Conservation (phyloP, 2,797 vertebrate genomes). For the Mustela erminea region DNA sequence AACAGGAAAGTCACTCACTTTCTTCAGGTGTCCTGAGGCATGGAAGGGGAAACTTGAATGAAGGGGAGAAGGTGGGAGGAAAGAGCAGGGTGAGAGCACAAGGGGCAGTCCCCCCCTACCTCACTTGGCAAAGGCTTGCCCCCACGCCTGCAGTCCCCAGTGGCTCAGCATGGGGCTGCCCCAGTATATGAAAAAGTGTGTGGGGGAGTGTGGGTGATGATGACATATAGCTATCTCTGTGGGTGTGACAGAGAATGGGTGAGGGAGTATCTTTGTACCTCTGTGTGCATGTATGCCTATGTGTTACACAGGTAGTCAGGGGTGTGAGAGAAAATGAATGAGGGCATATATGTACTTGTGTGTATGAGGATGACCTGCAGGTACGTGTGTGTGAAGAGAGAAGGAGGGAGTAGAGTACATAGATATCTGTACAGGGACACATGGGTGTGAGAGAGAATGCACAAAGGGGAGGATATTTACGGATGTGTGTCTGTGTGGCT, state of each 20-base stretch:
- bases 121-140: neutral
- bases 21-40: conserved; percentile 2
- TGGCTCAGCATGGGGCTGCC: neutral
- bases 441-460: neutral
- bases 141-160: neutral
- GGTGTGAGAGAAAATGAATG: neutral
- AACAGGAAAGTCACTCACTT: conserved; percentile 51
- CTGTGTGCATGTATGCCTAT: neutral
- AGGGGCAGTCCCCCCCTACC: too few relatives aligned
- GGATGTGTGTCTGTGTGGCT: neutral
- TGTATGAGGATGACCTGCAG: neutral
- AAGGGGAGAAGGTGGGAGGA: neutral
- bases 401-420: too few relatives aligned
- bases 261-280: neutral
- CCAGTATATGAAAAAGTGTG: neutral
- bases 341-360: neutral
- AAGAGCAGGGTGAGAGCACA: neutral
- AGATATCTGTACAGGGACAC: neutral
- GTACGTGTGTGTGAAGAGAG: neutral
- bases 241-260: neutral
- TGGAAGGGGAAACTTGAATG: neutral
- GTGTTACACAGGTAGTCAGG: neutral
- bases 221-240: neutral
- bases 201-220: too few relatives aligned
- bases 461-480: neutral